Conservation (phyloP, 1,140 invertebrate genomes). For the Andrena cerasifolii region DNA sequence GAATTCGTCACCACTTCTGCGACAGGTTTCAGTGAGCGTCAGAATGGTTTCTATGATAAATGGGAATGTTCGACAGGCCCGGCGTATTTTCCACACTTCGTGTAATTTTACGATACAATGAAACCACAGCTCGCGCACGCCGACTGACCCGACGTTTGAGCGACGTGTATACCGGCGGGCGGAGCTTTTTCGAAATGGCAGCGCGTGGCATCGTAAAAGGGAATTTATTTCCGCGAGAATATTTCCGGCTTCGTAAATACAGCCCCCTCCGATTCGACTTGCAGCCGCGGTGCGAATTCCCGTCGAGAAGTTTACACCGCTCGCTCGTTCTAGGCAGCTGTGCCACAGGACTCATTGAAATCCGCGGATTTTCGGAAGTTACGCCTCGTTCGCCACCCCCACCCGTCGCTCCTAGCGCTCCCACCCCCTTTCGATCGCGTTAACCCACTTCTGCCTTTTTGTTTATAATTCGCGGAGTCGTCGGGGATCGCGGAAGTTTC, state of each 20-base stretch:
- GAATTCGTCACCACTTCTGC: background rate
- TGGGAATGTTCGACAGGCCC: background rate
- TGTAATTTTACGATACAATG: slow-evolving; percentile 47
- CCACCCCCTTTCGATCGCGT: background rate
- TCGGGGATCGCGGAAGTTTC: slow-evolving; percentile 10
- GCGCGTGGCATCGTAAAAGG: slow-evolving; percentile 28
- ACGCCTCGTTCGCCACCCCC: slow-evolving; percentile 21
- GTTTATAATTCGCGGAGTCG: slow-evolving; percentile 9
- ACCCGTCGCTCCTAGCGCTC: background rate
- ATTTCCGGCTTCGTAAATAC: slow-evolving; percentile 42
- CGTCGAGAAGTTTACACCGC: slow-evolving; percentile 33
- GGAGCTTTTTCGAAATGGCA: slow-evolving; percentile 23
- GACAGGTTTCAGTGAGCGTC: background rate
- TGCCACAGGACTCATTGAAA: slow-evolving; percentile 40
- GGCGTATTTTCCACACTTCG: slow-evolving; percentile 14
- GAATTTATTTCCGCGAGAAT: slow-evolving; percentile 42
- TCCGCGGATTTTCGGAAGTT: slow-evolving; percentile 46
- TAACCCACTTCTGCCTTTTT: slow-evolving; percentile 23
- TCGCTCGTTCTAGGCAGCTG: slow-evolving; percentile 44
- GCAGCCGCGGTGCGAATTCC: slow-evolving; percentile 27
- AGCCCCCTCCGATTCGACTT: background rate
- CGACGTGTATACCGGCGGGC: background rate
- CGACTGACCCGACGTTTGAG: slow-evolving; percentile 9
- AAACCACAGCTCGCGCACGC: background rate
- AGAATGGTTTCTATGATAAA: background rate